Base-by-base conservation (phyloP, 2,113 vertebrate species). In the Eolophus roseicapilla region DNA sequence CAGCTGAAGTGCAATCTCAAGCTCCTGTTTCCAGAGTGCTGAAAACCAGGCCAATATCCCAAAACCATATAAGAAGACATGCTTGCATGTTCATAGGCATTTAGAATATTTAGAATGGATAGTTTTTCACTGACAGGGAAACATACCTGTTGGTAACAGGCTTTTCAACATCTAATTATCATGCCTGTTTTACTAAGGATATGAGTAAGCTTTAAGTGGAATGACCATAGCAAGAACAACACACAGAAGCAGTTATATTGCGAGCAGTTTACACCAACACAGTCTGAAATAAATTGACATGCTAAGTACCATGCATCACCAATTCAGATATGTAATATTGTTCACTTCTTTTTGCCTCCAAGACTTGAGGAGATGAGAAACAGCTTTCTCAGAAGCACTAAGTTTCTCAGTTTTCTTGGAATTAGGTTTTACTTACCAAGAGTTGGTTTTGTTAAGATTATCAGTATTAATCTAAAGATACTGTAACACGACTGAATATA, bases 151-250 rank as follows among this genome's bases (percentile, higher is more conserved):
- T 90, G 73, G 47, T 93, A 93, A 93, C 95, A 94, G 93, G 95
- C 95, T 90, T 82, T 90, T 93, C 95, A 50, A 82, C 82, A 86
- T 41, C 71, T 92, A 91, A 96, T 95, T 96, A 88, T 41, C 17
- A n/a, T 68, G n/a, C 27, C 21, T 82, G 44, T 79, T 91, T 82
- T 67, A 96, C 60, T 67, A 67, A 95, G 96, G 92, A 93, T 97
- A 64, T 97, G 96, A 97, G 88, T 95, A 97, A 97, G 82, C 85
- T 78, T 33, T 71, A 86, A 86, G 64, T 94, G 60, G 46, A 78
- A 91, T 77, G 77, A 87, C 55, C 76, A 73, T 7, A 50, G 75
- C 47, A 62, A 76, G 71, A 90, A 87, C 57, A 65, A 79, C 0
- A 2, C 67, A 69, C n/a, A 64, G 57, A n/a, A 91, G 94, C 86